Conservation (phyloP, 2,797 vertebrate species). For the Euthynnus affinis region DNA sequence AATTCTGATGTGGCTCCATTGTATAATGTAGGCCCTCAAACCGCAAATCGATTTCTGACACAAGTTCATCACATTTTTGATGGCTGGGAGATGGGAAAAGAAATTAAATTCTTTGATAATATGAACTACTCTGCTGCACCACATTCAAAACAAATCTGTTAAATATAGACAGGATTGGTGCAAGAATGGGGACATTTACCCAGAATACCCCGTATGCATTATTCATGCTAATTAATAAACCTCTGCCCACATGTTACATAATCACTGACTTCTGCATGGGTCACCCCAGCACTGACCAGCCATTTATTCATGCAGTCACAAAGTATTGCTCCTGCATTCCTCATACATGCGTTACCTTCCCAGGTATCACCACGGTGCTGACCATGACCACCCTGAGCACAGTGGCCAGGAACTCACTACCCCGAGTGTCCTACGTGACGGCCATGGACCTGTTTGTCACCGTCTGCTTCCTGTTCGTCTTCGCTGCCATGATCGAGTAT, state of each 20-base stretch:
- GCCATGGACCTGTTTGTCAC: conserved; percentile 99
- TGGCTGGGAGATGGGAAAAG: accelerated
- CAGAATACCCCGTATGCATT: conserved; percentile 52
- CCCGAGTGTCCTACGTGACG: conserved; percentile 95
- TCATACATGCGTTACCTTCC: background rate
- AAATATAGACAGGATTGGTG: conserved; percentile 13
- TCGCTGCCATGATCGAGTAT: conserved; percentile 97
- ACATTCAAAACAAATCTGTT: background rate
- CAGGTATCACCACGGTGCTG: conserved; percentile 97
- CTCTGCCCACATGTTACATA: conserved; percentile 32
- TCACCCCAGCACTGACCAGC: conserved; percentile 26
- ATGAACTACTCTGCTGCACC: background rate
- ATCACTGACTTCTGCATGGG: conserved; percentile 15
- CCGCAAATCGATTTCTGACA: conserved; percentile 1
- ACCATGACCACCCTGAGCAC: conserved; percentile 99
- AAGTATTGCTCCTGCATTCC: background rate
- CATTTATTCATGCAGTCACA: conserved; percentile 8
- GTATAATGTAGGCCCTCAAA: background rate
- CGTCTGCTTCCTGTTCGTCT: conserved; percentile 97
- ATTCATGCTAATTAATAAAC: conserved; percentile 53
- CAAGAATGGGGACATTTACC: conserved; percentile 29
- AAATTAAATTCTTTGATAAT: background rate
- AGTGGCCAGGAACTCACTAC: conserved; percentile 94
- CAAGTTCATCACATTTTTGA: background rate
- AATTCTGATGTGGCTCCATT: background rate